Evolutionary conservation across 2,888 invertebrate species (phyloP), one percentile per base, ranked within the genome.

Genomic region (Platycheirus albimanus): DNA sequence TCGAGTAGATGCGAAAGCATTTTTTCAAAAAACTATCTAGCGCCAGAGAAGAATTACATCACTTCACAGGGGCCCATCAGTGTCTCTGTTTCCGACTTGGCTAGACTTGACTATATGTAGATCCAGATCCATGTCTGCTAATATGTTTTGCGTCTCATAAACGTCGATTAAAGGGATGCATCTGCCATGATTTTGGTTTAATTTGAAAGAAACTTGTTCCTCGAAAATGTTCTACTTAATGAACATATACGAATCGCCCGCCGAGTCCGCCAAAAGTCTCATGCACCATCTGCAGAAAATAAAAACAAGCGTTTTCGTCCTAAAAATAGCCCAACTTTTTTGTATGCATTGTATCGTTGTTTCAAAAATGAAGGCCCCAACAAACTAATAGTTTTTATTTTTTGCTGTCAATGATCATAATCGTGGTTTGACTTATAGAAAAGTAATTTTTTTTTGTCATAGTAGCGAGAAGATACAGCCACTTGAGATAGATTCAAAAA

Each of bases 391-490:
- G 51, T 70, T 75, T 56, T 64, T 64, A 36, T 33, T 66, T 33
- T 6, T 33, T 8, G 7, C 8, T 28, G 8, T n/a, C 6, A 54
- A 45, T 33, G 13, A 30, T 69, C 5, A 2, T 61, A 56, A 20
- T 30, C 71, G 71, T 76, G 56, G 66, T 72, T 58, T 72, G 54
- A 24, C 43, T 17, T 19, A n/a, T 24, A 64, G 61, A 63, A 56
- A 49, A 77, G n/a, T n/a, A n/a, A n/a, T n/a, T n/a, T n/a, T n/a
- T 24, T 41, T 78, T 63, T 78, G 83, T 69, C 83, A 78, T 72
- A 43, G 41, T 20, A 41, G n/a, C n/a, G n/a, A 49, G 49, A 30
- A 49, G 61, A n/a, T 24, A 66, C 52, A 56, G n/a, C 66, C 77
- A 77, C 83, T 78, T 74, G 67, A 76, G 41, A 54, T n/a, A 30